Base-by-base conservation (phyloP, 64 coral and sea anemone species). In the Dendrophyllia cribrosa region DNA sequence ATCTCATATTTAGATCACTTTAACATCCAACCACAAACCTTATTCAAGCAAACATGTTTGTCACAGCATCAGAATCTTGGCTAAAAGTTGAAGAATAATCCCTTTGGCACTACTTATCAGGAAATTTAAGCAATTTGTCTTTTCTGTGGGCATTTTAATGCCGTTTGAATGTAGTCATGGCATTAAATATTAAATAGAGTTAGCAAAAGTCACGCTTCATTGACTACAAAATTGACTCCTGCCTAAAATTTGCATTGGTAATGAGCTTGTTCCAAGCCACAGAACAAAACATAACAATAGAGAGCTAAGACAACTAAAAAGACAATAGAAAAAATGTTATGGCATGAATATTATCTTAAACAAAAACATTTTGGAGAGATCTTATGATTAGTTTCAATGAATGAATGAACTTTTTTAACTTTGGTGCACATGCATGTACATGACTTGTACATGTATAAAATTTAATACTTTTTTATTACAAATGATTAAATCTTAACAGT, bases 281-380 rank as follows among this genome's bases (percentile, higher is more conserved):
- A 50, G 12, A 51, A 82, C 43, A 64, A 82, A 82, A 47, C 34
- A 46, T 63, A 82, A 82, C 79, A 82, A 82, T 64, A 82, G 34
- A 43, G 3, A 59, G 10, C 24, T 59, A 15, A 25, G 22, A 2
- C 13, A 24, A 43, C 9, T 43, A 59, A 60, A 59, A 59, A 22
- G 16, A 26, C 4, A 60, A 3, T 53, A 23, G 26, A 59, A 14
- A 16, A 34, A 59, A 17, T 69, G 6, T 22, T 3, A 24, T 22
- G 22, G 20, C 4, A 22, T 56, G 7, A 56, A 56, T 56, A 9
- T 56, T 12, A 56, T 56, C 12, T 56, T 4, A 56, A 7, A 56
- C 53, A 56, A 56, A 56, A 56, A 5, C 53, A 56, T 7, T 56
- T 34, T 34, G 34, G 34, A 34, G 34, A 34, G 34, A 34, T 34